A percentile compares a stretch with the other conserved stretches of the same genome.
Evolutionary conservation across 2,113 vertebrate species (phyloP).

Genomic region (Sclerurus mexicanus): DNA sequence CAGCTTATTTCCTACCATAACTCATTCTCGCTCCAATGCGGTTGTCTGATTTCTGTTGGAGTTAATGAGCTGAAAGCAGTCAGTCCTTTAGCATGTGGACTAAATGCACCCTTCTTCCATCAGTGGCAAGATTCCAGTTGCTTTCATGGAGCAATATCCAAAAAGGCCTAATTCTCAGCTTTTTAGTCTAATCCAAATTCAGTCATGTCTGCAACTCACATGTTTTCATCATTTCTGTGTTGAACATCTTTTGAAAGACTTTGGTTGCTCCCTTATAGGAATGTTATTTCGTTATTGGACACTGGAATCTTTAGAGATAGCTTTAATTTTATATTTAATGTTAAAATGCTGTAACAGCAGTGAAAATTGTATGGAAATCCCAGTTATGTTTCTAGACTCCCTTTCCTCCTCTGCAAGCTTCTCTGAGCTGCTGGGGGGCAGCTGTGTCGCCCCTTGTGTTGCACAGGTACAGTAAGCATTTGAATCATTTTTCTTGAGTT

Average conservation of each 20-base stretch:
- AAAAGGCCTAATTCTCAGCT: background rate
- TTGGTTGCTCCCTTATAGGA: background rate
- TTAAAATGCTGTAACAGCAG: background rate
- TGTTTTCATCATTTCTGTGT: background rate
- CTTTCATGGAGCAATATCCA: background rate
- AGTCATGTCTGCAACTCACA: background rate
- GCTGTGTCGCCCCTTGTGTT: background rate
- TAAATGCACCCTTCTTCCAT: background rate
- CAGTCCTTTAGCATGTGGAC: background rate
- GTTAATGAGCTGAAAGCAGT: background rate
- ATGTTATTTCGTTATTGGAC: background rate
- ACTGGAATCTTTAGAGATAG: background rate
- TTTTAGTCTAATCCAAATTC: background rate
- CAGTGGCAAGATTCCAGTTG: background rate
- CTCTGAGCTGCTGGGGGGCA: background rate
- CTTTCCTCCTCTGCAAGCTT: background rate
- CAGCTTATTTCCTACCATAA: background rate
- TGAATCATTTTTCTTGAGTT: background rate
- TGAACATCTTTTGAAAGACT: background rate
- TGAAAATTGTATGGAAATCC: background rate
- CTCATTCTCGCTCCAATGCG: background rate
- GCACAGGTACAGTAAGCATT: background rate
- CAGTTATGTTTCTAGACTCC: background rate
- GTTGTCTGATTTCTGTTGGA: background rate
- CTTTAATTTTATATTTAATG: background rate